Evolutionary conservation across 2,113 vertebrate species (phyloP).

Genomic region (Kryptolebias marmoratus): DNA sequence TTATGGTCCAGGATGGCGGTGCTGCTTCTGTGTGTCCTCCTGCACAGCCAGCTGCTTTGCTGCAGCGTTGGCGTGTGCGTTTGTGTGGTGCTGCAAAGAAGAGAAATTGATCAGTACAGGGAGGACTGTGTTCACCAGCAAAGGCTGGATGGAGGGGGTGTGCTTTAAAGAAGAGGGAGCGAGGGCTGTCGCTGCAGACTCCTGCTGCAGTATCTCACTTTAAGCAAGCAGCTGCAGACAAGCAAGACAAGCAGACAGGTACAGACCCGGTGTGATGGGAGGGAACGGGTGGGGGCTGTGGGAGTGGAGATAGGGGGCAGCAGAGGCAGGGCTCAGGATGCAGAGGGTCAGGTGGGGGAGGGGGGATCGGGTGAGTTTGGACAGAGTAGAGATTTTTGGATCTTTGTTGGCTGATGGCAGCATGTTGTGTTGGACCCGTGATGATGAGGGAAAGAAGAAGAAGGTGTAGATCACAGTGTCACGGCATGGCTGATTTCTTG

Average conservation of each 20-base stretch:
- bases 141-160: conserved; percentile 73
- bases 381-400: conserved; percentile 35
- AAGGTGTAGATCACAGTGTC: conserved; percentile 61
- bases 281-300: conserved; percentile 33
- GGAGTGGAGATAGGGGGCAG: conserved; percentile 41
- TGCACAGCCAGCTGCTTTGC: conserved; percentile 43
- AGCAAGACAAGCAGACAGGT: conserved; percentile 72
- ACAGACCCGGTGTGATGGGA: conserved; percentile 62
- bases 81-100: conserved; percentile 51
- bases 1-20: conserved; percentile 21
- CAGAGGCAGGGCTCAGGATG: conserved; percentile 44
- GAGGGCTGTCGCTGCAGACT: conserved; percentile 77
- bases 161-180: conserved; percentile 52
- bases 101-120: conserved; percentile 77
- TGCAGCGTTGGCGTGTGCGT: conserved; percentile 50
- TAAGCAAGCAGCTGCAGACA: conserved; percentile 76
- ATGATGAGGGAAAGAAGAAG: conserved; percentile 9
- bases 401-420: conserved; percentile 10
- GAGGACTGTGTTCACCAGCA: conserved; percentile 73
- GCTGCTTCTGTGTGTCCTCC: conserved; percentile 36
- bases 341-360: conserved; percentile 57
- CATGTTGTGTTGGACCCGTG: conserved; percentile 35
- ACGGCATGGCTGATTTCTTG: conserved; percentile 64
- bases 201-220: conserved; percentile 78
- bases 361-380: conserved; percentile 7